Base-by-base conservation (phyloP, 2,888 invertebrate species). In the Gastrophysa polygoni region DNA sequence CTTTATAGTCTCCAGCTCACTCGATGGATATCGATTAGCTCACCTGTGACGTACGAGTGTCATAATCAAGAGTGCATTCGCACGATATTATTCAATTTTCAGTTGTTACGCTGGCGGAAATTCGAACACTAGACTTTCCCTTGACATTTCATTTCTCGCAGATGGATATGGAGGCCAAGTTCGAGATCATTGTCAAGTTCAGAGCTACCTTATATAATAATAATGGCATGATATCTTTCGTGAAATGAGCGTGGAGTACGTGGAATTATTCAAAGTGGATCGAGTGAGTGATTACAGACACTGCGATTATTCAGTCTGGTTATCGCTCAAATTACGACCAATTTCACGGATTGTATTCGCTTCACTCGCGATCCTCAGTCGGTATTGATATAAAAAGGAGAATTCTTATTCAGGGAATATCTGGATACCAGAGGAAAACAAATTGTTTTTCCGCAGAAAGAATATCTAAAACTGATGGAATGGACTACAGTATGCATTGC, bases 111-210 rank as follows among this genome's bases (percentile, higher is more conserved):
- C 62, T 54, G 47, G 55, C 55, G 61, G 59, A 65, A 67, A 63
- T 63, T 61, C 68, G 59, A 68, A 67, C 56, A 38, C 47, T 55
- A 48, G 63, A 70, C 69, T 70, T 70, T 68, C 68, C 65, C 66
- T 61, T 60, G 59, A 49, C 59, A 63, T 66, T 63, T 68, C 57
- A 64, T 66, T 64, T 61, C 61, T 64, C 66, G 64, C 61, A 57
- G 68, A 61, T 70, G 71, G 70, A 60, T 69, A 73, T 70, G 70
- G 73, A 74, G 73, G 73, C 73, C 73, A 73, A 73, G 73, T 71
- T 69, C 70, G 66, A 58, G 66, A 59, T 50, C 63, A 68, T 62
- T 64, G 69, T 63, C 72, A 72, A 73, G 73, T 72, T 72, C 71
- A 72, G 59, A 68, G 67, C 67, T 63, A 59, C 56, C 47, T 57